A percentile compares a stretch with the other conserved stretches of the same genome.
phyloP scores from a whole-genome alignment of 2,113 vertebrate species.

The Microcebus griseorufus region DNA sequence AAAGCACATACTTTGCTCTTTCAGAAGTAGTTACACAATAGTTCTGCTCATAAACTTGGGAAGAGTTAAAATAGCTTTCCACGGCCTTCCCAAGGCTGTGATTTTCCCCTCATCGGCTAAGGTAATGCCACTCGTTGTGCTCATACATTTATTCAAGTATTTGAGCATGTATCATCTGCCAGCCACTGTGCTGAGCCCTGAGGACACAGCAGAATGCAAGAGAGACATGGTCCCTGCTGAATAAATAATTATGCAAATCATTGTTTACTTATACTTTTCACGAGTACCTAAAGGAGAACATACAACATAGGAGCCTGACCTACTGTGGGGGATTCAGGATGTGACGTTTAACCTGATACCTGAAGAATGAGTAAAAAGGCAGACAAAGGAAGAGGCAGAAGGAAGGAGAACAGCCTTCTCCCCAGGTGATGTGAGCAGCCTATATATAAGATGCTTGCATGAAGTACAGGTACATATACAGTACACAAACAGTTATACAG shows the following conservation, averaged over 20 bases:
- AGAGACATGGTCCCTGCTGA: not conserved
- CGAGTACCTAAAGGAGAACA: slow-evolving; percentile 4
- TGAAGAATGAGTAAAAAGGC: slow-evolving; percentile 3
- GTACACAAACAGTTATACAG: not conserved
- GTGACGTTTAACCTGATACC: slow-evolving; percentile 23
- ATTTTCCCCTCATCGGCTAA: slow-evolving; percentile 57
- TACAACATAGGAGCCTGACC: not conserved
- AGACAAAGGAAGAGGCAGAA: slow-evolving; percentile 4
- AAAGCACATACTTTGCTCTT: slow-evolving; percentile 69
- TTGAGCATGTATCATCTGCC: not conserved
- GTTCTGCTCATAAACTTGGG: slow-evolving; percentile 56
- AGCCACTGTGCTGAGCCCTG: not conserved
- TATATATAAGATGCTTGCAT: not conserved
- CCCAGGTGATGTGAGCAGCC: not conserved
- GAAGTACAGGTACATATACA: not conserved
- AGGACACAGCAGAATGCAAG: not conserved
- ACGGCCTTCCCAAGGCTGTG: slow-evolving; percentile 47
- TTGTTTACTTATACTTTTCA: slow-evolving; percentile 31
- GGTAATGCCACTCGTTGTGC: slow-evolving; percentile 46
- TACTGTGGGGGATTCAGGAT: not conserved
- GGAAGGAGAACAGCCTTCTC: not conserved
- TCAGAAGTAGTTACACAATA: slow-evolving; percentile 65
- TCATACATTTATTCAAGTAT: slow-evolving; percentile 43
- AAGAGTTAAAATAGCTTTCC: slow-evolving; percentile 70
- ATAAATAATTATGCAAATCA: not conserved